A percentile compares a stretch with the other conserved stretches of the same genome.
These are phyloP conservation scores for Meloidogyne exigua DNA, from an alignment of 1,140 invertebrate genomes.

Conservation along the genomic window DNA sequence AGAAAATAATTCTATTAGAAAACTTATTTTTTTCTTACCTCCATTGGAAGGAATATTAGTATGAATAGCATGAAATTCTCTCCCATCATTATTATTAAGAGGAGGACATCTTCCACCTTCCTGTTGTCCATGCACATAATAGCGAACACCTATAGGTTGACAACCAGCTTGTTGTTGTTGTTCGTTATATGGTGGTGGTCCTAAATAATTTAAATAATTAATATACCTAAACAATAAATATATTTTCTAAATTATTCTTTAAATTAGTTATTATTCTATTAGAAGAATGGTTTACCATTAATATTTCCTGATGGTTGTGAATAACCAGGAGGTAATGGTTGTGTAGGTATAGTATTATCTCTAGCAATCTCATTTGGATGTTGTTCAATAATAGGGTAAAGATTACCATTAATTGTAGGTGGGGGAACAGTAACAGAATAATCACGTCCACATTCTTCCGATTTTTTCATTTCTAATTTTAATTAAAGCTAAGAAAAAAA, in stretches of 20 bases:
- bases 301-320: not conserved
- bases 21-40: not conserved
- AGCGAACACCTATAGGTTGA: not conserved
- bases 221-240: too few relatives aligned
- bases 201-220: not conserved
- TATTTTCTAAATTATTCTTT: too few relatives aligned
- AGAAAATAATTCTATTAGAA: not conserved
- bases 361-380: not conserved
- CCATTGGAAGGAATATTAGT: not conserved
- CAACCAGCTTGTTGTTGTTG: not conserved
- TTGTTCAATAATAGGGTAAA: not conserved
- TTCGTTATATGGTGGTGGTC: not conserved
- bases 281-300: not conserved
- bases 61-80: slow-evolving; percentile 4
- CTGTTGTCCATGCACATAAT: not conserved
- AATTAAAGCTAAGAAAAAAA: not conserved
- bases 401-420: not conserved
- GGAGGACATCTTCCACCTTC: not conserved
- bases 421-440: not conserved
- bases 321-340: not conserved
- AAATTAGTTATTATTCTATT: too few relatives aligned
- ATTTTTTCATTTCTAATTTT: not conserved
- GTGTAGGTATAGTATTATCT: not conserved
- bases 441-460: not conserved
- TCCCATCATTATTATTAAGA: not conserved